Evolutionary conservation across 1,140 invertebrate genomes (phyloP).

Genomic region (Leptopilina clavipes): DNA sequence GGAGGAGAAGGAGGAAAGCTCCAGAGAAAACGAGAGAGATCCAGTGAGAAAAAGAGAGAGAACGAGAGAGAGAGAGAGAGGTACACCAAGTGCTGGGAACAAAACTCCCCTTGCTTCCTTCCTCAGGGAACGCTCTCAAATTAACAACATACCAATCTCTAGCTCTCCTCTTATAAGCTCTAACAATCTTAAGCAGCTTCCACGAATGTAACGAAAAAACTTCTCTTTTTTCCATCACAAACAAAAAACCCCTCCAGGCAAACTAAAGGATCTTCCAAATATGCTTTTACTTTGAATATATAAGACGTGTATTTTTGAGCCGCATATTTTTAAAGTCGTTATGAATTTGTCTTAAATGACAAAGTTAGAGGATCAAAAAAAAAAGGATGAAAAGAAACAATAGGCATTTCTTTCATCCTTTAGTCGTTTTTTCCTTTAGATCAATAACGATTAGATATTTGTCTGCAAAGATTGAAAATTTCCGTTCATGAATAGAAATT

Average conservation of each 20-base stretch:
- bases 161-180: slow-evolving; percentile 64
- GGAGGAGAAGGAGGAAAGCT: slow-evolving; percentile 6
- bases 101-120: slow-evolving; percentile 54
- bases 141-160: slow-evolving; percentile 74
- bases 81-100: slow-evolving; percentile 63
- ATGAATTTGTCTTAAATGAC: too few relatives aligned
- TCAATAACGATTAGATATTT: too few relatives aligned
- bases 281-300: neutral
- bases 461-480: too few relatives aligned
- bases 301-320: neutral
- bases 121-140: slow-evolving; percentile 71
- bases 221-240: slow-evolving; percentile 36
- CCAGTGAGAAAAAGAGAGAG: slow-evolving; percentile 38
- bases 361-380: too few relatives aligned
- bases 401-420: too few relatives aligned
- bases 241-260: slow-evolving; percentile 39
- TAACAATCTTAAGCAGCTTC: slow-evolving; percentile 63
- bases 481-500: too few relatives aligned
- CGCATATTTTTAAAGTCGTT: too few relatives aligned
- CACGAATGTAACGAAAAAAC: slow-evolving; percentile 57
- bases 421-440: too few relatives aligned
- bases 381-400: too few relatives aligned
- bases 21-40: slow-evolving; percentile 38
- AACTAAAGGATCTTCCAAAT: slow-evolving; percentile 41
- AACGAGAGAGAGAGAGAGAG: slow-evolving; percentile 50